Evolutionary conservation across 2,113 vertebrate genomes (phyloP).

Genomic region (Eurypyga helias): DNA sequence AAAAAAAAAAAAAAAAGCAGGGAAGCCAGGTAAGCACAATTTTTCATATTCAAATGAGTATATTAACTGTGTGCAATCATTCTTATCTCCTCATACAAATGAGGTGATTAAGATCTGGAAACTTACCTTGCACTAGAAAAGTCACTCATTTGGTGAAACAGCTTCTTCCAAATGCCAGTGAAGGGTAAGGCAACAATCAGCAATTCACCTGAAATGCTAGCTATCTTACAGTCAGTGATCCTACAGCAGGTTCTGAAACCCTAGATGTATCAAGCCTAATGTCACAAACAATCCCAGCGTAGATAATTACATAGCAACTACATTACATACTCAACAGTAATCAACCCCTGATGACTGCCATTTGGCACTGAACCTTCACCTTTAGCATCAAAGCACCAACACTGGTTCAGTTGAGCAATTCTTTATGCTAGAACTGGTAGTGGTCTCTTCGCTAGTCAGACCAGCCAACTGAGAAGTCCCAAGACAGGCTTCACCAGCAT

Average conservation of each 20-base stretch:
- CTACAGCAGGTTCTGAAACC: neutral
- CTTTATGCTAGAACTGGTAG: neutral
- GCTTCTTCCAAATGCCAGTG: neutral
- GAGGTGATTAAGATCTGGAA: neutral
- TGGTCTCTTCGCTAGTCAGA: neutral
- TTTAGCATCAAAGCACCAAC: neutral
- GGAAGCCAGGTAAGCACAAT: neutral
- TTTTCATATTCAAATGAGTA: neutral
- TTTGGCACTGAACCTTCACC: neutral
- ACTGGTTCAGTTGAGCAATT: neutral
- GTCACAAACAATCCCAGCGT: neutral
- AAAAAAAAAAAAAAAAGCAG: neutral
- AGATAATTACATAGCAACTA: neutral
- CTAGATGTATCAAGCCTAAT: neutral
- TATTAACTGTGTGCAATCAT: neutral
- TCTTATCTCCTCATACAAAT: neutral
- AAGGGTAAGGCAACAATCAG: neutral
- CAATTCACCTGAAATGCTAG: neutral
- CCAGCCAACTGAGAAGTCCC: neutral
- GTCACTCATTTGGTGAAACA: neutral
- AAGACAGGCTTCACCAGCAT: neutral
- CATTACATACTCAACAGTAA: neutral
- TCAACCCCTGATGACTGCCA: neutral
- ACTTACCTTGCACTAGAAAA: neutral
- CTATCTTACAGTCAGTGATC: neutral